Evolutionary conservation across 2,888 invertebrate genomes (phyloP), one percentile per base, ranked within the genome.

Genomic region (Asteroscopus sphinx): DNA sequence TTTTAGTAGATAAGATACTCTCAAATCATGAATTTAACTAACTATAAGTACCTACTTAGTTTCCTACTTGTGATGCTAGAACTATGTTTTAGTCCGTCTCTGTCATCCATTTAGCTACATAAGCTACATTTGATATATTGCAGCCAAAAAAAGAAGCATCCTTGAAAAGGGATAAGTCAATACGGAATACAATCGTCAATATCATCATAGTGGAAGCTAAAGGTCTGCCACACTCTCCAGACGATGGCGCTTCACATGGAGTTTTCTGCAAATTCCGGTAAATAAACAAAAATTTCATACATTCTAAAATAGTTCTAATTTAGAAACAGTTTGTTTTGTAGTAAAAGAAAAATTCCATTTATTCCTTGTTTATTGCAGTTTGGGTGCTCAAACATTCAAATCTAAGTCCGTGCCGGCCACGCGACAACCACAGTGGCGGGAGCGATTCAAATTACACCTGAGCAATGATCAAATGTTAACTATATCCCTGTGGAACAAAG

Each of bases 201-300:
- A 73, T 93, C n/a, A 87, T 92, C 7, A 71, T 92, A 1, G 87
- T 93, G 1, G 88, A 88, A 72, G 93, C 91, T 0, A 90, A 85
- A 55, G 85, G 84, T 12, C 77, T 92, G 2, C 91, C 92, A 0
- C 78, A 84, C 13, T 78, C 82, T 0, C 87, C 90, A 0, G 81
- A 84, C 9, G 91, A 90, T 73, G 86, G 87, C n/a, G 68, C 75
- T 8, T 53, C 78, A 0, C 91, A 91, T 60, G 80, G 76, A 9
- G 53, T 91, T 4, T 88, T 85, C 68, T 90, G 92, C 64, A 92
- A 91, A 81, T 80, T 93, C 54, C 77, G 83, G 93, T 92, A 83
- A 71, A 76, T 66, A 35, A 21, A 16, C 13, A 2, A 32, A n/a
- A n/a, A n/a, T n/a, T n/a, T n/a, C n/a, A n/a, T n/a, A n/a, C n/a